Evolutionary conservation across 2,797 vertebrate genomes (phyloP).

Genomic region (Mormyrus hasselquistii): DNA sequence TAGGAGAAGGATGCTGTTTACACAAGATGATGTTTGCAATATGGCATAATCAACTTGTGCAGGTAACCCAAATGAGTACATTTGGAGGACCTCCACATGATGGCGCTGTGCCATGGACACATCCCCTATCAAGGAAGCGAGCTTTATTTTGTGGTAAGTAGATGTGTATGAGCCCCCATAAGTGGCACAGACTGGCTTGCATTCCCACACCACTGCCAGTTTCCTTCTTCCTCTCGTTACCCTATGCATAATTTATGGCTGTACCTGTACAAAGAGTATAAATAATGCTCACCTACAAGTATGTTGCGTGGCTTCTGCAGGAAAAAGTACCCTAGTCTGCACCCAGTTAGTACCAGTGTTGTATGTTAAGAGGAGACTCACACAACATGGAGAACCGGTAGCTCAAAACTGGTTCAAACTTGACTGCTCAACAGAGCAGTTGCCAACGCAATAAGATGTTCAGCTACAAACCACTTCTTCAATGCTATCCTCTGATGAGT

Average conservation of each 20-base stretch:
- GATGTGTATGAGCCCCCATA: background rate
- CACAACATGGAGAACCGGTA: background rate
- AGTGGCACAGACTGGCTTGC: background rate
- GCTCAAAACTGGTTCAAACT: background rate
- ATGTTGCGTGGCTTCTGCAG: background rate
- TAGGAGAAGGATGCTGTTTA: background rate
- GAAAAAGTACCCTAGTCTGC: background rate
- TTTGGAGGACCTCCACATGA: background rate
- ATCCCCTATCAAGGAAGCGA: background rate
- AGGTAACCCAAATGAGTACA: background rate
- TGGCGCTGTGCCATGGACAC: background rate
- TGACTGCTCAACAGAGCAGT: background rate
- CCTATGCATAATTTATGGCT: background rate
- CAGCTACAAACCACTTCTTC: background rate
- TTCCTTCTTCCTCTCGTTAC: background rate
- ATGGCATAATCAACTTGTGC: background rate
- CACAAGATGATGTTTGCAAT: background rate
- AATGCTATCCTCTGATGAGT: background rate
- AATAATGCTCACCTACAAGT: background rate
- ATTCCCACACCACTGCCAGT: background rate
- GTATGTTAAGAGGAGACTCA: background rate
- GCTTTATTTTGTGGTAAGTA: background rate
- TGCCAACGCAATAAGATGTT: background rate
- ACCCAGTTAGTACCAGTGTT: background rate
- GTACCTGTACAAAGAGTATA: background rate